These are phyloP conservation scores for Hymenochirus boettgeri DNA, from an alignment of 2,113 vertebrate genomes.

Conservation along the genomic window DNA sequence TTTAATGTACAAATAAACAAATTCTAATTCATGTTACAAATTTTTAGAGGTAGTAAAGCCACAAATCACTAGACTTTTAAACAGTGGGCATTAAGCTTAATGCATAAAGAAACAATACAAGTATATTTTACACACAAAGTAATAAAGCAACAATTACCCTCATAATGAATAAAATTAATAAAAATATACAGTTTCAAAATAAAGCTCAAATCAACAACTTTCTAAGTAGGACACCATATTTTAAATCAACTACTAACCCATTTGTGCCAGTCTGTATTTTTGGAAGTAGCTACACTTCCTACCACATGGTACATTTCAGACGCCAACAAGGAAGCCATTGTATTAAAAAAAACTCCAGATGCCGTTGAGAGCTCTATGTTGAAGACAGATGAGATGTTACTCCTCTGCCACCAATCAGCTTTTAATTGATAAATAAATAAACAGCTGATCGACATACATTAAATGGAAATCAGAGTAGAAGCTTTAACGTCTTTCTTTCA, in stretches of 20 bases:
- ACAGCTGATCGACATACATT: conserved; percentile 29
- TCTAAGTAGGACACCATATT: not conserved
- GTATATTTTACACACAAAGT: too few relatives aligned
- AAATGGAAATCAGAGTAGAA: conserved; percentile 30
- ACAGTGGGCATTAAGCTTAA: too few relatives aligned
- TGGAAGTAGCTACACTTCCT: conserved; percentile 64
- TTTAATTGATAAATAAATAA: conserved; percentile 29
- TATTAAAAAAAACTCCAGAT: conserved; percentile 34
- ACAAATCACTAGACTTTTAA: too few relatives aligned
- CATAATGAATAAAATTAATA: too few relatives aligned
- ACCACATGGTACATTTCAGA: conserved; percentile 62
- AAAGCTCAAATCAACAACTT: not conserved
- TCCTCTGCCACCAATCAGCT: conserved; percentile 43
- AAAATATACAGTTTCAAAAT: too few relatives aligned
- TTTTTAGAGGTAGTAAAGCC: too few relatives aligned
- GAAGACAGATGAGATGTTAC: conserved; percentile 28
- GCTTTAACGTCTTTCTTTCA: conserved; percentile 12
- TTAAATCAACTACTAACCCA: conserved; percentile 61
- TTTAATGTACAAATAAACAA: too few relatives aligned
- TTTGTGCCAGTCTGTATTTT: conserved; percentile 62
- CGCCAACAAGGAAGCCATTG: conserved; percentile 62
- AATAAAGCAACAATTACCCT: too few relatives aligned
- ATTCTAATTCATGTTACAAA: too few relatives aligned
- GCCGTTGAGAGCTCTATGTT: conserved; percentile 44
- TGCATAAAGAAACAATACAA: too few relatives aligned